These are phyloP conservation scores for Pseudoips prasinana DNA, from an alignment of 2,888 invertebrate genomes.

Conservation along the genomic window DNA sequence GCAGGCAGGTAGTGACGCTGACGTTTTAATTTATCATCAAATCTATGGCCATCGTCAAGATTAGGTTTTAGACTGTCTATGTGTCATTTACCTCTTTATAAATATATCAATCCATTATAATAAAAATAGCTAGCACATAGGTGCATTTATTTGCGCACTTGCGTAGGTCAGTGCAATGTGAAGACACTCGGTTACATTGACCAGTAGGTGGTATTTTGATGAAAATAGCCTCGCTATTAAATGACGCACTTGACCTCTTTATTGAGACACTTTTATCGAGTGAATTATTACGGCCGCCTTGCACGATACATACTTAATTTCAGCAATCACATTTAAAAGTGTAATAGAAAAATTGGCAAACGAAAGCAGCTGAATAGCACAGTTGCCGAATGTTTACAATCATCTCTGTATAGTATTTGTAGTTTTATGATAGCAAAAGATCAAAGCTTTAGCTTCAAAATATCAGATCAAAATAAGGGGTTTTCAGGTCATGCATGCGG, in stretches of 20 bases:
- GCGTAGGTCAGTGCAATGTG: slow-evolving; percentile 53
- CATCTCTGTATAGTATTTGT: too few species aligned
- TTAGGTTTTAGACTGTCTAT: too few species aligned
- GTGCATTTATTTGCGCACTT: slow-evolving; percentile 10
- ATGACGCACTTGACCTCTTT: slow-evolving; percentile 64
- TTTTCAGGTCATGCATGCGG: too few species aligned
- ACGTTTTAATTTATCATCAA: too few species aligned
- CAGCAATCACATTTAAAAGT: slow-evolving; percentile 1
- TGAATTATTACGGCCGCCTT: slow-evolving; percentile 41
- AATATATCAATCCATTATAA: slow-evolving; percentile 3
- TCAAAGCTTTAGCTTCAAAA: too few species aligned
- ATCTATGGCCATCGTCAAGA: too few species aligned
- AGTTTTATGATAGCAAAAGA: too few species aligned
- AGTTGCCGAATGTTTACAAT: slow-evolving; percentile 5
- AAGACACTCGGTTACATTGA: slow-evolving; percentile 32
- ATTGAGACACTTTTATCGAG: slow-evolving; percentile 53
- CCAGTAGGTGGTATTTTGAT: slow-evolving; percentile 37
- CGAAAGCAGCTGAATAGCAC: slow-evolving; percentile 5
- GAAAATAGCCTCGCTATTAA: slow-evolving; percentile 49
- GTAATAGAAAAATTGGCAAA: slow-evolving; percentile 39
- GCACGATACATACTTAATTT: slow-evolving; percentile 29
- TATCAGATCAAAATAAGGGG: too few species aligned
- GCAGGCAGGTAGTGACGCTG: too few species aligned
- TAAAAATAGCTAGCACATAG: slow-evolving; percentile 27
- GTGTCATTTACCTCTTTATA: too few species aligned